Percentiles rank a stretch among this genome's conserved stretches.
phyloP scores from a whole-genome alignment of 2,113 vertebrate genomes.

The Hyla sarda region DNA sequence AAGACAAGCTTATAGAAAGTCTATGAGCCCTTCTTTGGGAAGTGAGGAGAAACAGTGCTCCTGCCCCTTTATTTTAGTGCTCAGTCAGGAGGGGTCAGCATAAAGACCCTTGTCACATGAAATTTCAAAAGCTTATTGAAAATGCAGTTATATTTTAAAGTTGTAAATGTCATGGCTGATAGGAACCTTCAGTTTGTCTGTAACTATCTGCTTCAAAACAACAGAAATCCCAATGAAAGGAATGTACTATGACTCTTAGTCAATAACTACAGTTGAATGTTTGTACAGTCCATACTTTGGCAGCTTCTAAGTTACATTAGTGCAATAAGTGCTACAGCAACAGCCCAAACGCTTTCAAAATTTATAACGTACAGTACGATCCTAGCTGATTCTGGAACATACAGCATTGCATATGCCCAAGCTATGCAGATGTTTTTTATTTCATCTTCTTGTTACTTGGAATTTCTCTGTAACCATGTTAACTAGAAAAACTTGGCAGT shows the following conservation, averaged over 20 bases:
- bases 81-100: no score
- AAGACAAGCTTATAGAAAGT: no score
- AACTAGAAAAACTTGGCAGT: slow-evolving; percentile 64
- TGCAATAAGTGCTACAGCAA: slow-evolving; percentile 18
- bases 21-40: no score
- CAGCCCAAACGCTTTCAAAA: slow-evolving; percentile 1
- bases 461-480: slow-evolving; percentile 62
- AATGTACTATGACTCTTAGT: neutral
- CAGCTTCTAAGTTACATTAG: slow-evolving; percentile 30
- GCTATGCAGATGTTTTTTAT: slow-evolving; percentile 61
- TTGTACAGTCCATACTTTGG: slow-evolving; percentile 22
- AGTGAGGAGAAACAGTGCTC: no score
- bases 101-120: no score
- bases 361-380: slow-evolving; percentile 23
- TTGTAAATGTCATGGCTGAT: neutral
- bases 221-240: neutral
- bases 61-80: no score
- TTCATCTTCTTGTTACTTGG: slow-evolving; percentile 63
- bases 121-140: no score
- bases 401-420: slow-evolving; percentile 44
- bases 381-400: slow-evolving; percentile 34
- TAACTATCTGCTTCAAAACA: slow-evolving; percentile 18
- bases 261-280: slow-evolving; percentile 5
- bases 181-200: neutral
- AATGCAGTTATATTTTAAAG: no score